Conservation (phyloP, 2,113 vertebrate species). For the Forbesichthys papilliferus region DNA sequence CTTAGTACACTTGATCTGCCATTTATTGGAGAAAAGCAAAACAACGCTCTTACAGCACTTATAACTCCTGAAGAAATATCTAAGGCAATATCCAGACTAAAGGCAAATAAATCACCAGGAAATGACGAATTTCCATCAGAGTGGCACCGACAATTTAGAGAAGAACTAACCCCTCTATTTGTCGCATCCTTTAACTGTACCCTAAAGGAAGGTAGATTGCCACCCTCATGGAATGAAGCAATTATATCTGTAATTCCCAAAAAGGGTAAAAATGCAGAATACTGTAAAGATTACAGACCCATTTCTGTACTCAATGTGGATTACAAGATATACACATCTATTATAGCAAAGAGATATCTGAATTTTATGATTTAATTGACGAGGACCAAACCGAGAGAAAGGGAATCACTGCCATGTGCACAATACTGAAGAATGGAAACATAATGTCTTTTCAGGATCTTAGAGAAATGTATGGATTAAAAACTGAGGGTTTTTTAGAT, state of each 20-base stretch:
- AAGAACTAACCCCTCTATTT: conserved; percentile 16
- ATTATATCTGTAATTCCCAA: conserved; percentile 19
- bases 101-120: not conserved
- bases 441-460: not conserved
- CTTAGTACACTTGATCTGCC: not conserved
- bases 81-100: not conserved
- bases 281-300: conserved; percentile 3
- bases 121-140: not conserved
- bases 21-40: not conserved
- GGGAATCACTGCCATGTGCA: too few relatives aligned
- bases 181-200: not conserved
- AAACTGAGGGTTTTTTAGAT: not conserved
- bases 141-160: conserved; percentile 23
- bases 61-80: not conserved
- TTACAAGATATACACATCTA: conserved; percentile 18
- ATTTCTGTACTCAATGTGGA: conserved; percentile 20
- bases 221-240: conserved; percentile 23
- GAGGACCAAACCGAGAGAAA: conserved; percentile 12
- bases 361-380: conserved; percentile 8
- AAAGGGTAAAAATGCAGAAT: not conserved
- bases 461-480: not conserved
- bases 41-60: not conserved
- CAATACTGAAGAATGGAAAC: not conserved
- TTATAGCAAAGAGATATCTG: conserved; percentile 9
- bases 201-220: not conserved